phyloP scores from a whole-genome alignment of 2,797 vertebrate genomes.

The Clamator glandarius region DNA sequence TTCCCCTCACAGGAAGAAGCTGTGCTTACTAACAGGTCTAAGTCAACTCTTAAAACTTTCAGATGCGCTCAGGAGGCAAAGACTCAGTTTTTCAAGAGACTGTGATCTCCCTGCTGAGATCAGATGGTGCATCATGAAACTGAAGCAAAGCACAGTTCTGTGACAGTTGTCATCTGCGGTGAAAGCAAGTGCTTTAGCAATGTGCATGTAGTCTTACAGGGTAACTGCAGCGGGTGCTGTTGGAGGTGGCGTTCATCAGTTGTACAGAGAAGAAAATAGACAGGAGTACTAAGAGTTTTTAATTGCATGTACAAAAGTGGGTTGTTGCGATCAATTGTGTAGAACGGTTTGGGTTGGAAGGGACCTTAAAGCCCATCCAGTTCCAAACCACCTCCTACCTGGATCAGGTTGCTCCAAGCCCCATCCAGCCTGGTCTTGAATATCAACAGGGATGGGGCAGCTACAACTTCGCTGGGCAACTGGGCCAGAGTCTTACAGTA shows the following conservation, averaged over 20 bases:
- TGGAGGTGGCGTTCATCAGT: not conserved
- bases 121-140: fast-evolving
- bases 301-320: not conserved
- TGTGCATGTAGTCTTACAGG: fast-evolving
- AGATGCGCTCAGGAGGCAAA: not conserved
- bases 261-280: not conserved
- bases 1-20: not conserved
- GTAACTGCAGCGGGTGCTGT: not conserved
- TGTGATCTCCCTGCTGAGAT: too few relatives aligned
- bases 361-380: too few relatives aligned
- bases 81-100: not conserved
- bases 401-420: too few relatives aligned
- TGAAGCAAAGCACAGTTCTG: fast-evolving
- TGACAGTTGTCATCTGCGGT: fast-evolving
- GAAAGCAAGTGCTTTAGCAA: not conserved
- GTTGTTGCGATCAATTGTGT: not conserved
- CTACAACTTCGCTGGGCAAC: too few relatives aligned
- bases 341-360: too few relatives aligned
- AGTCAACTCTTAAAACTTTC: not conserved
- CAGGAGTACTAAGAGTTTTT: not conserved
- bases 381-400: too few relatives aligned
- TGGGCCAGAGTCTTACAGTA: too few relatives aligned
- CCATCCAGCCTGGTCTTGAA: too few relatives aligned
- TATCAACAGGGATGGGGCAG: too few relatives aligned
- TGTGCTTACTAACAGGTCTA: not conserved